Evolutionary conservation across 2,888 invertebrate species (phyloP), one percentile per base, ranked within the genome.

Genomic region (Nomada flava): DNA sequence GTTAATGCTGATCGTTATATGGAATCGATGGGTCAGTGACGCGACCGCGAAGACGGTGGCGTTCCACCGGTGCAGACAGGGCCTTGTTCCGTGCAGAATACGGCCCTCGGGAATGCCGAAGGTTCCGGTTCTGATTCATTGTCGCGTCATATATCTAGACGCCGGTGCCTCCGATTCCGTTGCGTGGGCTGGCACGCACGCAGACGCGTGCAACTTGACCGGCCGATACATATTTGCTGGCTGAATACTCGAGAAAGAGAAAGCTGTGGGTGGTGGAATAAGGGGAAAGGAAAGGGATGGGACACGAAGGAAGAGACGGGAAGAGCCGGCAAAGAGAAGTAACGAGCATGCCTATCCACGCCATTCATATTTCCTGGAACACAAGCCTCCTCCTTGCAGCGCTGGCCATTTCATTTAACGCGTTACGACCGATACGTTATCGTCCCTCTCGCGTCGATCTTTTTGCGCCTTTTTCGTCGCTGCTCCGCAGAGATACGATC

Each of bases 121-220:
- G 91, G 91, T 92, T 91, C 92, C 92, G 92, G 91, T 91, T 90
- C 92, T 92, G 91, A 91, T 90, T 92, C 92, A 91, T 91, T 91
- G 91, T 89, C 91, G 90, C 90, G 89, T 91, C 90, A 86, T 89
- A 89, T 89, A 82, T 83, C 82, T 82, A 87, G 86, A 91, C 89
- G 89, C 89, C 90, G 88, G 90, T 90, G 89, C 88, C 89, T 89
- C 88, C 87, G 86, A 87, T 74, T 62, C 76, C 13, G 64, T 53
- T 63, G 86, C 86, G 88, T 86, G 83, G 86, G 84, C 62, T 29
- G 85, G 52, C 62, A 50, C 81, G 71, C 82, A 64, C 71, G 75
- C 82, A 80, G 57, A 67, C 79, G 76, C 79, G 65, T 71, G 70
- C 80, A 72, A 52, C 78, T 64, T 44, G 29, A 50, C 55, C 52